Conservation (phyloP, 2,888 invertebrate species). For the Odontomyia ornata region DNA sequence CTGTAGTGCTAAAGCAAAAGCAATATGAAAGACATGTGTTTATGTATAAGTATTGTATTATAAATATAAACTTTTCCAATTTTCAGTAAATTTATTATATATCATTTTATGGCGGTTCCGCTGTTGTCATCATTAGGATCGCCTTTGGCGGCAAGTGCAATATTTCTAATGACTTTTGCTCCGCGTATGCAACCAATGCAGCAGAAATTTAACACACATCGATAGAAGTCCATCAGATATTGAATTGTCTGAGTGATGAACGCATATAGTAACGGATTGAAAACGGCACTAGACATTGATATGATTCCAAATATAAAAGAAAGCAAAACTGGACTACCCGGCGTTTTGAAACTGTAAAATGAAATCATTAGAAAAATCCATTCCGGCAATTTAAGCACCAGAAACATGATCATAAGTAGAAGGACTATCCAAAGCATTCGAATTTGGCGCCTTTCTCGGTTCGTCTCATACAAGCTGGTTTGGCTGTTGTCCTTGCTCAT, state of each 20-base stretch:
- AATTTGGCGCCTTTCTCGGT: conserved; percentile 61
- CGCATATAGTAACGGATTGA: conserved; percentile 71
- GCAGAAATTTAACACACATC: background rate
- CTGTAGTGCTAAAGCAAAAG: too few species aligned
- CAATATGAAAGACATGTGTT: too few species aligned
- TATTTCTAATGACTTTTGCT: background rate
- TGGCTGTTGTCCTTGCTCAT: background rate
- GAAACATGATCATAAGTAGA: conserved; percentile 67
- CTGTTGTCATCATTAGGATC: background rate
- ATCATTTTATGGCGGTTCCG: too few species aligned
- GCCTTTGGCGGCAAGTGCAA: background rate
- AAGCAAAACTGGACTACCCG: conserved; percentile 62
- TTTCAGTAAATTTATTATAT: too few species aligned
- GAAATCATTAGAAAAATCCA: conserved; percentile 67
- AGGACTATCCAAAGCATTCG: conserved; percentile 69
- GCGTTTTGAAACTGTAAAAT: conserved; percentile 57
- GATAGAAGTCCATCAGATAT: conserved; percentile 41
- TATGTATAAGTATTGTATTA: too few species aligned
- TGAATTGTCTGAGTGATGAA: conserved; percentile 67
- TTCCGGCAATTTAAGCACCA: conserved; percentile 66
- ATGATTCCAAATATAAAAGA: conserved; percentile 66
- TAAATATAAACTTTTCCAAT: too few species aligned
- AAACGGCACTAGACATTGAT: conserved; percentile 66
- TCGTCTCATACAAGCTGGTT: background rate
- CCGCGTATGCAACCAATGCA: background rate